These are phyloP conservation scores for Molorchus minor DNA, from an alignment of 2,888 invertebrate genomes.

Conservation along the genomic window DNA sequence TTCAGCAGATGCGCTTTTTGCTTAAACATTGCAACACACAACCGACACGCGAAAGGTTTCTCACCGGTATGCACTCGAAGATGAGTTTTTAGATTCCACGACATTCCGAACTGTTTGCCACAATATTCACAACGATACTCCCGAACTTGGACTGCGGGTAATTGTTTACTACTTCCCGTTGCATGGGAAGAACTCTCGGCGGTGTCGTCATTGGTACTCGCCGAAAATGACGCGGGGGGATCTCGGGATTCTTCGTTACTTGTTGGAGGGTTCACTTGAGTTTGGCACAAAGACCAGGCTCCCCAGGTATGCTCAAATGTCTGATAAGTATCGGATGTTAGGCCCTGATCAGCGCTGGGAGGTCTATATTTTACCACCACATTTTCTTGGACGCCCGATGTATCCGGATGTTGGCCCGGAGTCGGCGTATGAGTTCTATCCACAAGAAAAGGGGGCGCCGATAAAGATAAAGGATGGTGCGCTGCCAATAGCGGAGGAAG, in stretches of 20 bases:
- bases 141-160: conserved; percentile 70
- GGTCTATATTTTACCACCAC: conserved; percentile 71
- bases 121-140: conserved; percentile 91
- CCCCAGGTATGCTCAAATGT: conserved; percentile 69
- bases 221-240: conserved; percentile 55
- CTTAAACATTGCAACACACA: conserved; percentile 92
- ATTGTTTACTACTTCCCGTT: conserved; percentile 58
- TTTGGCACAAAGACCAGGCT: conserved; percentile 72
- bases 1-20: conserved; percentile 89
- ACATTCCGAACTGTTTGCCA: conserved; percentile 92
- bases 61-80: conserved; percentile 88
- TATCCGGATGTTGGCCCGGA: conserved; percentile 61
- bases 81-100: conserved; percentile 91
- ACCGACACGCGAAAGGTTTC: conserved; percentile 87
- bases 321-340: conserved; percentile 65
- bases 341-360: conserved; percentile 73
- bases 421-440: conserved; percentile 72
- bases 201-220: conserved; percentile 54
- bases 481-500: conserved; percentile 68
- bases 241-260: conserved; percentile 51
- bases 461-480: conserved; percentile 75
- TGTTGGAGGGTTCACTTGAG: conserved; percentile 67
- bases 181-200: conserved; percentile 61
- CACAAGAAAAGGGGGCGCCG: conserved; percentile 77
- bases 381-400: conserved; percentile 64